A percentile compares a stretch with the other conserved stretches of the same genome.
These are phyloP conservation scores for Bombus turneri DNA, from an alignment of 1,140 invertebrate species.

Conservation along the genomic window DNA sequence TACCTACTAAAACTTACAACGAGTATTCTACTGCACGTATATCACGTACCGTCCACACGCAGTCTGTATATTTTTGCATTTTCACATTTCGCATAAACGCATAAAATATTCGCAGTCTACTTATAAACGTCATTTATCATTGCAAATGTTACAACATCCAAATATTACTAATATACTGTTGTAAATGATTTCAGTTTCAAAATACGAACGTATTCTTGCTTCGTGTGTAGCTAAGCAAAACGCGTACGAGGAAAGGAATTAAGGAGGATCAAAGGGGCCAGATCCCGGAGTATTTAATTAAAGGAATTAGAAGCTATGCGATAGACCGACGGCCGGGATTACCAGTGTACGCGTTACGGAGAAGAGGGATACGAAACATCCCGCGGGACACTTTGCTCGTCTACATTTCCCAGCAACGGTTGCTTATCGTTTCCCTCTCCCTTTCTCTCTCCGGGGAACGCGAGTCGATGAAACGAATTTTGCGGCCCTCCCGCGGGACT, in stretches of 20 bases:
- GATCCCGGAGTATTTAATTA: conserved; percentile 59
- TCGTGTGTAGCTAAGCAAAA: background rate
- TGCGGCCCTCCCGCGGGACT: conserved; percentile 49
- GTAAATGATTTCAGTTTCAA: background rate
- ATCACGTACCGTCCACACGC: too few relatives aligned
- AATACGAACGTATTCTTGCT: background rate
- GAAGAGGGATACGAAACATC: conserved; percentile 27
- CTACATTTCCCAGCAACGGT: conserved; percentile 58
- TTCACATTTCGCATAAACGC: too few relatives aligned
- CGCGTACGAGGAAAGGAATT: background rate
- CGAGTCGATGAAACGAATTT: conserved; percentile 60
- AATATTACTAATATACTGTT: background rate
- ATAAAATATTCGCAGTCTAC: too few relatives aligned
- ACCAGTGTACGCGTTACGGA: conserved; percentile 5
- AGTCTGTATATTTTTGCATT: too few relatives aligned
- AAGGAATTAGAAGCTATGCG: conserved; percentile 59
- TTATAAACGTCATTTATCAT: background rate
- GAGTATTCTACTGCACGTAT: too few relatives aligned
- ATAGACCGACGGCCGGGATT: conserved; percentile 55
- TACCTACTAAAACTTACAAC: too few relatives aligned
- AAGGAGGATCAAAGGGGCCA: conserved; percentile 12
- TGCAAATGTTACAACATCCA: background rate
- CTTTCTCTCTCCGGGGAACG: conserved; percentile 26
- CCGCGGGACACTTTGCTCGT: conserved; percentile 61
- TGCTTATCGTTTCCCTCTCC: conserved; percentile 25